Evolutionary conservation across 2,797 vertebrate species (phyloP), one percentile per base, ranked within the genome.

Genomic region (Varecia variegata): DNA sequence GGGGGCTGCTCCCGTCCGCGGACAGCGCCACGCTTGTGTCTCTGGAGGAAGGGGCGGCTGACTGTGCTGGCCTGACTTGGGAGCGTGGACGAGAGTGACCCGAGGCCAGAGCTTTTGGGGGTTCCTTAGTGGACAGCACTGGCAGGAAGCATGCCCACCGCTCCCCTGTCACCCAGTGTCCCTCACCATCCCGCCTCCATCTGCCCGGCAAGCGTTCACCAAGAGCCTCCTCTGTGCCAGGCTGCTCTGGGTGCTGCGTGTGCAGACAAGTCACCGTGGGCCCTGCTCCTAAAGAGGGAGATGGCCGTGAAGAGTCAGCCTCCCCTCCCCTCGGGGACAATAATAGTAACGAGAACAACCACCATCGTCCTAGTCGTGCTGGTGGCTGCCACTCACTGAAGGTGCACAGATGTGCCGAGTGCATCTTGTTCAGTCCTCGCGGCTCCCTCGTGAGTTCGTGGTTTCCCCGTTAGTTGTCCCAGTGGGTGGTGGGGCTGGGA

Each of bases 211-310:
- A 1, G 50, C 0, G 1, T 17, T 35, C 38, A 25, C 56, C 20
- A 2, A 32, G 52, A 70, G 3, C 32, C 74, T 6, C n/a, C n/a
- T 15, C 15, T 4, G 40, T 32, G 45, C 47, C 27, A 20, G 17
- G 14, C 89, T 3, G 0, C 45, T 5, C 11, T 3, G 12, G 45
- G 62, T 18, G 8, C 60, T 2, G 2, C 32, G 5, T 0, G 5
- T 25, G 35, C 71, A 38, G 47, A 17, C 20, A 5, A 30, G 25
- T 30, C 54, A 18, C 17, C 8, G 14, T 3, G 15, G n/a, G n/a
- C 65, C 23, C 74, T 50, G 52, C 43, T 17, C 23, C 21, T 35
- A 12, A 35, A 4, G 27, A 43, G n/a, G 23, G 35, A 23, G 60
- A 32, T 1, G 5, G 25, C 27, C 5, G 30, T 2, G 30, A 15